These are phyloP conservation scores for Lasioglossum marginatum DNA, from an alignment of 2,888 invertebrate genomes.

Conservation along the genomic window DNA sequence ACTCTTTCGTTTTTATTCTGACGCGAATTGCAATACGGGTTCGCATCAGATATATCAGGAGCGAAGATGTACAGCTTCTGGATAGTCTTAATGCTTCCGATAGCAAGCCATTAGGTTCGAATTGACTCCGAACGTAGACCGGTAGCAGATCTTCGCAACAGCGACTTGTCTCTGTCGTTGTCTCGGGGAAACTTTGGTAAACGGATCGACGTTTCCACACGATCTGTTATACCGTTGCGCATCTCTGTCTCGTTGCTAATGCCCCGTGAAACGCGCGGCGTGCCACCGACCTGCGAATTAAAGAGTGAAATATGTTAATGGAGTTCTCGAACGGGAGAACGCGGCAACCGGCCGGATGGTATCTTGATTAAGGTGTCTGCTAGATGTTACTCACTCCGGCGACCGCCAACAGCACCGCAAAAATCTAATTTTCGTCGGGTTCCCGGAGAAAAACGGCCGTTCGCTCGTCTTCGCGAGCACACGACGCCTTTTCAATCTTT, in stretches of 20 bases:
- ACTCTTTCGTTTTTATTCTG: neutral
- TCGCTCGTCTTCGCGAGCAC: slow-evolving; percentile 47
- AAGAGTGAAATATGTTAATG: slow-evolving; percentile 81
- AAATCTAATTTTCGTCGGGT: slow-evolving; percentile 76
- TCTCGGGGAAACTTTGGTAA: slow-evolving; percentile 20
- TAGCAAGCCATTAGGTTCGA: neutral
- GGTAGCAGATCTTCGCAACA: slow-evolving; percentile 10
- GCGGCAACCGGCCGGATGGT: slow-evolving; percentile 69
- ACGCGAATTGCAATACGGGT: neutral
- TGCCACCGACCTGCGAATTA: slow-evolving; percentile 75
- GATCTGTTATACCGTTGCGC: slow-evolving; percentile 28
- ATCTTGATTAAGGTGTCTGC: slow-evolving; percentile 81
- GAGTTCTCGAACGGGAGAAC: slow-evolving; percentile 68
- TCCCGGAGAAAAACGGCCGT: slow-evolving; percentile 67
- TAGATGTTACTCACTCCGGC: slow-evolving; percentile 72
- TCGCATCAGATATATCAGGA: neutral
- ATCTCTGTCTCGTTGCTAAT: slow-evolving; percentile 75
- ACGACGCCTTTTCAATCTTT: slow-evolving; percentile 60
- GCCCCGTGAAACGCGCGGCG: slow-evolving; percentile 77
- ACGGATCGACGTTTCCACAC: slow-evolving; percentile 30
- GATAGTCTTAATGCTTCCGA: neutral
- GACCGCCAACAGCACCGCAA: slow-evolving; percentile 67
- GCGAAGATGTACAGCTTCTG: neutral
- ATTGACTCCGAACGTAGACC: neutral
- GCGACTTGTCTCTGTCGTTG: neutral